Evolutionary conservation across 2,888 invertebrate genomes (phyloP), one percentile per base, ranked within the genome.

Genomic region (Griposia aprilina): DNA sequence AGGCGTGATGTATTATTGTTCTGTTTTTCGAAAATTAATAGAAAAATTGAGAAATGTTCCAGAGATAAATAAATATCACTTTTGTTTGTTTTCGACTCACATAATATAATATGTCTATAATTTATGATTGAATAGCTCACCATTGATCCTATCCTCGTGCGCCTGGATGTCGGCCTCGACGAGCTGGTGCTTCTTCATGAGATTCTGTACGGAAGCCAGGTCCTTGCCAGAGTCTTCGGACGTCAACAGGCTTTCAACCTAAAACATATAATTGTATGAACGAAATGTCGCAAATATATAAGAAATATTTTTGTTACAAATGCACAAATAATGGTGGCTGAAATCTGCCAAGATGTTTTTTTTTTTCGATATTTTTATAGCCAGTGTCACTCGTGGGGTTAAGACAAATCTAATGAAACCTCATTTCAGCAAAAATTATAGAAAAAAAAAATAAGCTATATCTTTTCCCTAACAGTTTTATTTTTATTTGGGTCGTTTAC

Each of bases 201-300:
- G 97, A 96, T 99, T 99, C 97, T 99, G 99, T 48, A 99, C 99
- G 0, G 99, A 99, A 2, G 99, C 99, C 88, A 99, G 97, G 97
- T 99, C 99, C 95, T 99, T 99, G 85, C 99, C 99, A 68, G 99
- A 98, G 96, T 99, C 99, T 94, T 99, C 99, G 52, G 99, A 99
- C 5, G 99, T 99, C 89, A 99, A 95, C 84, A 99, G 97, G 94
- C 99, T 99, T 93, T 99, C 99, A 82, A 99, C 99, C 96, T 96
- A 68, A n/a, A 63, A 41, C 17, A 50, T 30, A 30, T 15, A 52
- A 36, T 1, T 62, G 5, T 17, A 17, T 74, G 15, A 59, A 62
- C 23, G 36, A 57, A 30, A 23, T 23, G 45, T 45, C 41, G 41
- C 41, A 41, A 41, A 41, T 41, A 41, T 41, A 41, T 41, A 41